phyloP scores from a whole-genome alignment of 2,797 vertebrate genomes.

The Glossophaga mutica region DNA sequence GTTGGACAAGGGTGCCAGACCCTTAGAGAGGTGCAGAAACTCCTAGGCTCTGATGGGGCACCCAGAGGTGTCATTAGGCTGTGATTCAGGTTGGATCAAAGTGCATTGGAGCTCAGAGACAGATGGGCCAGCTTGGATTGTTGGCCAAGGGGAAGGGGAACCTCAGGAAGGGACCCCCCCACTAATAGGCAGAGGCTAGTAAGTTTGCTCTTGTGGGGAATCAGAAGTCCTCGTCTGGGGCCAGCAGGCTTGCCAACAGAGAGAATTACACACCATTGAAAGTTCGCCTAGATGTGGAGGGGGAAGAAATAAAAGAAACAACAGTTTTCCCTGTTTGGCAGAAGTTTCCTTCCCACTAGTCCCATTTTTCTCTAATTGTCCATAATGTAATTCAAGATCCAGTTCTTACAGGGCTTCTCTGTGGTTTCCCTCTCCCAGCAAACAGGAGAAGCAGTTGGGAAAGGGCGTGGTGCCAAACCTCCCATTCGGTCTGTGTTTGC shows the following conservation, averaged over 20 bases:
- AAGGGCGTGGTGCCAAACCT: not conserved
- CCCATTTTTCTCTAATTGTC: not conserved
- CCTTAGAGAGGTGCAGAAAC: not conserved
- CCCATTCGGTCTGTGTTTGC: not conserved
- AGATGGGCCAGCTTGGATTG: not conserved
- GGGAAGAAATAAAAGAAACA: not conserved
- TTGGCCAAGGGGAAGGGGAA: not conserved
- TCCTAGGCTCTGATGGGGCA: not conserved
- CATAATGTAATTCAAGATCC: not conserved
- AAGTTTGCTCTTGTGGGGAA: not conserved
- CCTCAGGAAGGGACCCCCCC: too few species aligned
- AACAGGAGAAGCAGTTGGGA: not conserved
- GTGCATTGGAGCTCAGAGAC: not conserved
- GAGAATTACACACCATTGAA: not conserved
- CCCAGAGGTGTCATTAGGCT: not conserved
- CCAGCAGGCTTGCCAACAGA: not conserved
- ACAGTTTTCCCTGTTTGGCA: not conserved
- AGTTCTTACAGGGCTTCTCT: not conserved
- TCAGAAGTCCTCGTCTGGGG: not conserved
- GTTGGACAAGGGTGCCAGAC: not conserved
- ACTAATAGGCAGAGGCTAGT: not conserved
- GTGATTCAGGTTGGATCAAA: not conserved
- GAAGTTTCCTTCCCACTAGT: not conserved
- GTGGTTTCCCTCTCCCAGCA: not conserved
- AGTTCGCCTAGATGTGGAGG: not conserved